Conservation (phyloP, 2,113 vertebrate species). For the Nesogale talazaci region DNA sequence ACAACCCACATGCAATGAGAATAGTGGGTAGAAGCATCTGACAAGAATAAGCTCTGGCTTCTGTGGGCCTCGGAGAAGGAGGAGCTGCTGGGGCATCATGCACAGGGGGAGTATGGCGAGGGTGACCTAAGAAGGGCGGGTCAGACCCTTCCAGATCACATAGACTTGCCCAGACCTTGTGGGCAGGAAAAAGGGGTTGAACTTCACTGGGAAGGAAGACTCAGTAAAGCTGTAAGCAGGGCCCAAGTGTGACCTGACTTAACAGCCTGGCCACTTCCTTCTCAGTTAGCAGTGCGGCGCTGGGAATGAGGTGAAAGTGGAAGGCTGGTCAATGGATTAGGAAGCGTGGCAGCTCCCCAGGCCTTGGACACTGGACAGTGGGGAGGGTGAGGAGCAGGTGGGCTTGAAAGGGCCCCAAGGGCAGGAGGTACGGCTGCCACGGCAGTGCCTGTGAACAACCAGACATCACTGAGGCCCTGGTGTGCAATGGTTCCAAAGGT, state of each 20-base stretch:
- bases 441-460: not conserved
- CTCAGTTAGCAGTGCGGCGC: not conserved
- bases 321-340: not conserved
- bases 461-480: not conserved
- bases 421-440: not conserved
- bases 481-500: not conserved
- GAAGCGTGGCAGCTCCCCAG: not conserved
- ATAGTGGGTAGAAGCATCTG: not conserved
- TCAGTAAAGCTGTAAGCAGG: not conserved
- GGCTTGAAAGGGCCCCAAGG: too few species aligned
- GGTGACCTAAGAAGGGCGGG: accelerated
- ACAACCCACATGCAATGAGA: not conserved
- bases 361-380: not conserved
- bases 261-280: not conserved
- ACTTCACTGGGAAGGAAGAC: not conserved
- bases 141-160: not conserved
- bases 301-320: not conserved
- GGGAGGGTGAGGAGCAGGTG: not conserved
- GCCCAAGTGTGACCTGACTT: not conserved
- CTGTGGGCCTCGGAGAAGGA: not conserved
- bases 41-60: too few species aligned
- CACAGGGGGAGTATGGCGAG: not conserved
- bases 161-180: not conserved
- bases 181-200: not conserved
- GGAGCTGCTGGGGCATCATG: not conserved